Evolutionary conservation across 2,888 invertebrate species (phyloP), one percentile per base, ranked within the genome.

Genomic region (Iphiclides podalirius): DNA sequence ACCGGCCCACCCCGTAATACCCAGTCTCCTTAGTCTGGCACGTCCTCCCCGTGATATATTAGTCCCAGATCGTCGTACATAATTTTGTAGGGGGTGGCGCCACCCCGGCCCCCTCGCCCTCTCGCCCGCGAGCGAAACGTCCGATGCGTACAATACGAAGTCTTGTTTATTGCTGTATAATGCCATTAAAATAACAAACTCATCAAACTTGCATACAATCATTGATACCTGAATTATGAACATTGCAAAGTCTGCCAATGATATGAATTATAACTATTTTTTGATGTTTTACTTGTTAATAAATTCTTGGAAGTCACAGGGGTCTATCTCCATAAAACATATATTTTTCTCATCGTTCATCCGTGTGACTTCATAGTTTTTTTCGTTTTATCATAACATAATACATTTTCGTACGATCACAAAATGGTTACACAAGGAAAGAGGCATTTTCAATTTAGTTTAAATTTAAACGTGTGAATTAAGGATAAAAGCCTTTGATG

Each of bases 31-130:
- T 85, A 86, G 86, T 82, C 84, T 84, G 82, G 84, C 85, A 86
- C 87, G 87, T 86, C 86, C 87, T 84, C 87, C 87, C 86, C 81
- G 72, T 87, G 86, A 88, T 88, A 88, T 88, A 88, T 88, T 84
- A 80, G 81, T 88, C 88, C 88, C 88, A 85, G 88, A 84, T 82
- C 88, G 87, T 88, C 88, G 88, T 88, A 88, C 88, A 88, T 88
- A 88, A 88, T 88, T 88, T 88, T 87, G 87, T 77, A 72, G 84
- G 72, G 84, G 80, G 81, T 75, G 76, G 77, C 58, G 60, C 70
- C 76, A 60, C 77, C 77, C 28, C 28, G 2, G 8, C 2, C 28
- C 75, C 63, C 56, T 57, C 72, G 68, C 74, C 75, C 74, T n/a
- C 64, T 70, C 73, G 66, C 73, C 75, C 75, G 68, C 74, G 69